Percentiles rank a stretch among this genome's conserved stretches.
These are phyloP conservation scores for Leucania comma DNA, from an alignment of 2,888 invertebrate genomes.

Conservation along the genomic window DNA sequence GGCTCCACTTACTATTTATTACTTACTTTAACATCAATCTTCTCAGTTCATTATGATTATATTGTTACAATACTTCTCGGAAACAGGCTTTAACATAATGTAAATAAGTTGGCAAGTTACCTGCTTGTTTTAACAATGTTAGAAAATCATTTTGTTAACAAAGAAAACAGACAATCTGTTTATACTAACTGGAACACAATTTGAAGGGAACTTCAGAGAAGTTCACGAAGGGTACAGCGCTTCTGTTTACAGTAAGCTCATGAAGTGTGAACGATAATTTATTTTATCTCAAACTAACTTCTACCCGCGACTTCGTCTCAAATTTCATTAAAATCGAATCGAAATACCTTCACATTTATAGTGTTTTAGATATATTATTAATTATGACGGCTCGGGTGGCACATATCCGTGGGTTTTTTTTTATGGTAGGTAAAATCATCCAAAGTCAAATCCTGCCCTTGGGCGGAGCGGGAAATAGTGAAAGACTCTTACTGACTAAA, in stretches of 20 bases:
- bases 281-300: constrained; percentile 11
- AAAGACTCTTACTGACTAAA: too few relatives aligned
- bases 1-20: constrained; percentile 19
- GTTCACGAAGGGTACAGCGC: constrained; percentile 55
- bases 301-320: too few relatives aligned
- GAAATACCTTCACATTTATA: too few relatives aligned
- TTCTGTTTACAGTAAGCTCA: constrained; percentile 38
- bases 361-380: too few relatives aligned
- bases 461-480: too few relatives aligned
- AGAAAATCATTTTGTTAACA: constrained; percentile 46
- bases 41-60: constrained; percentile 33
- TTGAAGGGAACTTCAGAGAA: constrained; percentile 56
- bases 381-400: too few relatives aligned
- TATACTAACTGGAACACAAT: constrained; percentile 58
- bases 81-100: constrained; percentile 17
- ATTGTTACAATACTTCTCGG: constrained; percentile 41
- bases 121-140: constrained; percentile 45
- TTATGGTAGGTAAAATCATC: too few relatives aligned
- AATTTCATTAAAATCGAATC: too few relatives aligned
- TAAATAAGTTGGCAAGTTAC: constrained; percentile 36
- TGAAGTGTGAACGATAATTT: constrained; percentile 35
- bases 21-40: constrained; percentile 33
- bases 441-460: too few relatives aligned
- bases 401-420: too few relatives aligned
- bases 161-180: constrained; percentile 55